These are phyloP conservation scores for Cephalopachus bancanus DNA, from an alignment of 2,797 vertebrate species.

Conservation along the genomic window DNA sequence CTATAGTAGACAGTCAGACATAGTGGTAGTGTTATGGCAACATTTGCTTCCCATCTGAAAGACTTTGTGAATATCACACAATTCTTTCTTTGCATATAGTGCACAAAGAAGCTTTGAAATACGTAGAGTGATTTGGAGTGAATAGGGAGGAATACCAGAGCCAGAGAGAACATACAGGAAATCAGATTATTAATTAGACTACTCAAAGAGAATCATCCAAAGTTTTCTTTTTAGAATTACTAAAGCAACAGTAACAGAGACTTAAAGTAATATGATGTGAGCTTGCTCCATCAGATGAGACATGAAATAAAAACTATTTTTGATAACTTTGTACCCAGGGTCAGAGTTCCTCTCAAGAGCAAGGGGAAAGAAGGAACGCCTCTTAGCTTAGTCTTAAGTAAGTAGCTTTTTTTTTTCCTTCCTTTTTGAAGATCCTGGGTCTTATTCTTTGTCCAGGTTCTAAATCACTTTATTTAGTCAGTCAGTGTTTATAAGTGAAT, in stretches of 20 bases:
- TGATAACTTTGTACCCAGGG: slow-evolving; percentile 84
- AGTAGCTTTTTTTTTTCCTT: slow-evolving; percentile 82
- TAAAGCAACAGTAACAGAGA: slow-evolving; percentile 63
- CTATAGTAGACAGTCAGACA: slow-evolving; percentile 39
- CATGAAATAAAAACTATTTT: slow-evolving; percentile 82
- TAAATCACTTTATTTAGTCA: slow-evolving; percentile 64
- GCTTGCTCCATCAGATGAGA: slow-evolving; percentile 81
- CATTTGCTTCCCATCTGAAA: slow-evolving; percentile 56
- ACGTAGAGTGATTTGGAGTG: slow-evolving; percentile 29
- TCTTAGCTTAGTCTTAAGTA: slow-evolving; percentile 86
- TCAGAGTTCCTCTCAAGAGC: slow-evolving; percentile 84
- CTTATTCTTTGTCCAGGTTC: slow-evolving; percentile 80
- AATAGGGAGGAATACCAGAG: slow-evolving; percentile 53
- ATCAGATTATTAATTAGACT: slow-evolving; percentile 59
- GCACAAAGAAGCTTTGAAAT: slow-evolving; percentile 5
- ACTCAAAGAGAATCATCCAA: slow-evolving; percentile 46
- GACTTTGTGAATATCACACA: slow-evolving; percentile 10
- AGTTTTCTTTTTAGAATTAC: slow-evolving; percentile 70
- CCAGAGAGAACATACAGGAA: slow-evolving; percentile 39
- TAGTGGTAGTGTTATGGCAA: not conserved
- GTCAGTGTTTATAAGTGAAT: slow-evolving; percentile 67
- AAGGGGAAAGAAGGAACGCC: slow-evolving; percentile 83
- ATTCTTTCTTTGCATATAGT: slow-evolving; percentile 54
- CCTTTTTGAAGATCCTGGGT: slow-evolving; percentile 79
- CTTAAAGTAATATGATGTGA: slow-evolving; percentile 69